Percentiles rank a stretch among this genome's conserved stretches.
phyloP scores from a whole-genome alignment of 2,113 vertebrate species.

The Esox niger region DNA sequence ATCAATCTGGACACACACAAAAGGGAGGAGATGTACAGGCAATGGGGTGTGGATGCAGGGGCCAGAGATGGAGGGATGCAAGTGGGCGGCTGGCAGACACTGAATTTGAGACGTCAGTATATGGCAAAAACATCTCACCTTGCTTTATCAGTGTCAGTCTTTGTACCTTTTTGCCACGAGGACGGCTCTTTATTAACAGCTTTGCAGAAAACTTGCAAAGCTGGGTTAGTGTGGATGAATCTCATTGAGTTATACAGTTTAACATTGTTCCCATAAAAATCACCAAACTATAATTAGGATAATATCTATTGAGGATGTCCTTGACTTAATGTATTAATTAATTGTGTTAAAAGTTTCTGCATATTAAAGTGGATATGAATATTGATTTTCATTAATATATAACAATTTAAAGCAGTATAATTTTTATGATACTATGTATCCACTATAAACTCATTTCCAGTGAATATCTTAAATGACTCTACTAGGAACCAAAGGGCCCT shows the following conservation, averaged over 20 bases:
- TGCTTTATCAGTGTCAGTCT: constrained; percentile 25
- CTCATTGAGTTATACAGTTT: neutral
- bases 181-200: neutral
- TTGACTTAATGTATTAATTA: too few species aligned
- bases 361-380: neutral
- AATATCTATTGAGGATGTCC: too few species aligned
- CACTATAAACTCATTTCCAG: too few species aligned
- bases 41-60: constrained; percentile 49
- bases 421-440: neutral
- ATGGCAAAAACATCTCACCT: constrained; percentile 68
- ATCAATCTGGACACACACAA: constrained; percentile 57
- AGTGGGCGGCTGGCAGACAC: constrained; percentile 36
- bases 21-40: constrained; percentile 25
- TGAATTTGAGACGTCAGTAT: constrained; percentile 58
- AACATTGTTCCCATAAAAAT: neutral
- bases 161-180: neutral
- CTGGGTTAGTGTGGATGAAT: neutral
- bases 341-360: neutral
- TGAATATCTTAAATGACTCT: too few species aligned
- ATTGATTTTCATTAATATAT: neutral
- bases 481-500: too few species aligned
- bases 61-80: constrained; percentile 57
- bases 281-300: neutral
- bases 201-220: neutral
- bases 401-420: neutral